Conservation (phyloP, 2,113 vertebrate genomes). For the Calyptomena viridis region DNA sequence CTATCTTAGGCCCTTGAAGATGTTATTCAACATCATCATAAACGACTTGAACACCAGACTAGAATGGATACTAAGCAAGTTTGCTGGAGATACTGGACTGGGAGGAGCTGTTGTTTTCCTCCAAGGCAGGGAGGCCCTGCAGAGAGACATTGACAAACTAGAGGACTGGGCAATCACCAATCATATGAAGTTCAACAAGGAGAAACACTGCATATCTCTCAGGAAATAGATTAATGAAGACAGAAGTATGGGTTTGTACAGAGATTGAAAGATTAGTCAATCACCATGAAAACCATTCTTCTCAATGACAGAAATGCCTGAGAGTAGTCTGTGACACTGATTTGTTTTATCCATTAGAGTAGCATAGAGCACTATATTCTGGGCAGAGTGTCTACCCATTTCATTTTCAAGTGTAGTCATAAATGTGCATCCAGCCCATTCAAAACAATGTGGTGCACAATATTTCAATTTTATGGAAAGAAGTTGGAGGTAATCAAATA, state of each 20-base stretch:
- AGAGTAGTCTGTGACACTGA: background rate
- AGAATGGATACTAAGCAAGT: background rate
- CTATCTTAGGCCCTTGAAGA: background rate
- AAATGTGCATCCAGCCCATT: background rate
- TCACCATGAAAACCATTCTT: background rate
- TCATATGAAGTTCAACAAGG: background rate
- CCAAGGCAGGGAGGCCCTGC: background rate
- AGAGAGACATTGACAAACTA: background rate
- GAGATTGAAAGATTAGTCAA: background rate
- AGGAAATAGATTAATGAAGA: background rate
- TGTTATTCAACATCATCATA: background rate
- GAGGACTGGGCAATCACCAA: background rate
- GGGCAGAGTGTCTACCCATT: background rate
- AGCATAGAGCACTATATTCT: background rate
- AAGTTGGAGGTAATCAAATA: background rate
- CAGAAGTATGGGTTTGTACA: background rate
- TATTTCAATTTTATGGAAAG: conserved; percentile 19
- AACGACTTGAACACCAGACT: background rate
- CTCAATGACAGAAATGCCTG: background rate
- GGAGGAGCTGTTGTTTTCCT: background rate
- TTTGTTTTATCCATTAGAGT: background rate
- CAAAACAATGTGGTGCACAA: background rate
- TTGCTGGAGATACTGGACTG: background rate
- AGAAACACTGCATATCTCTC: background rate
- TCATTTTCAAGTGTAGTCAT: background rate